Evolutionary conservation across 2,888 invertebrate genomes (phyloP).

Genomic region (Lamellibrachia columna): DNA sequence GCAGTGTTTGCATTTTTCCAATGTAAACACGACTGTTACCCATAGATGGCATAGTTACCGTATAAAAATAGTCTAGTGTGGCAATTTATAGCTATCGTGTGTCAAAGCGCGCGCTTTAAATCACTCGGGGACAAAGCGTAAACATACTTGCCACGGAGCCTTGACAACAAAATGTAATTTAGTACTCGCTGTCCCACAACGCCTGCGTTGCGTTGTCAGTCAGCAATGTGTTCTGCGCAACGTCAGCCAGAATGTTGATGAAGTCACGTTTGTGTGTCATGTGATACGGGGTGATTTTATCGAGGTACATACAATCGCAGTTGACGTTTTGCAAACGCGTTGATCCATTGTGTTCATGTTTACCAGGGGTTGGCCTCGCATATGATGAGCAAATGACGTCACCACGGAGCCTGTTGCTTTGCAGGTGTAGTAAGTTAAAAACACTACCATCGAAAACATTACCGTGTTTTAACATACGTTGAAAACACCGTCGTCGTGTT

Average conservation of each 20-base stretch:
- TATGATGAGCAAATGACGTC: background rate
- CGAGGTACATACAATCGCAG: background rate
- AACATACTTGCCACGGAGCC: background rate
- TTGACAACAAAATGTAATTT: background rate
- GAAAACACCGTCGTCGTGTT: too few species aligned
- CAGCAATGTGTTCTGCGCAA: background rate
- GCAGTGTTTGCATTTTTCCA: background rate
- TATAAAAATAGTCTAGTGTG: background rate
- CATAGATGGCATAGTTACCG: background rate
- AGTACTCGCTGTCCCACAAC: background rate
- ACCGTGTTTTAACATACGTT: too few species aligned
- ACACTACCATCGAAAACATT: too few species aligned
- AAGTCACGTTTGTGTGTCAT: background rate
- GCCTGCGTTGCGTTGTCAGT: background rate
- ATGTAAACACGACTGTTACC: background rate
- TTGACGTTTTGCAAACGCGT: background rate
- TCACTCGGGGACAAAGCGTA: background rate
- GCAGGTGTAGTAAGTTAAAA: background rate
- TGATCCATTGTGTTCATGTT: background rate
- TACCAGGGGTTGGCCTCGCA: background rate
- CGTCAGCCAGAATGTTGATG: background rate
- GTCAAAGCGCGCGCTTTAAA: background rate
- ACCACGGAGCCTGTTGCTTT: background rate
- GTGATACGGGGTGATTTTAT: background rate
- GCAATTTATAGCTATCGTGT: background rate